These are phyloP conservation scores for Gambelia wislizenii DNA, from an alignment of 2,797 vertebrate species.

Conservation along the genomic window DNA sequence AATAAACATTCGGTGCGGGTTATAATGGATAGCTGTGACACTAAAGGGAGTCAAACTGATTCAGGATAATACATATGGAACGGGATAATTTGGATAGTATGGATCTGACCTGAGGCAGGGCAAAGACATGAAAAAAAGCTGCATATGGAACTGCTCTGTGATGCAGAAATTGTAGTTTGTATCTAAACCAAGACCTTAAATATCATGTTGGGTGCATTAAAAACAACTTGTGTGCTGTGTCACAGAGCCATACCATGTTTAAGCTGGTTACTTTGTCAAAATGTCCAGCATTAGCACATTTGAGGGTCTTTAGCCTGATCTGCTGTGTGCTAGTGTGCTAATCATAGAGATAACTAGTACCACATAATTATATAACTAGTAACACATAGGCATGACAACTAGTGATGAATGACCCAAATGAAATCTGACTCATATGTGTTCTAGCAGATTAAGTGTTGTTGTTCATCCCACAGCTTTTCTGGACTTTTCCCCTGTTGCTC, in stretches of 20 bases:
- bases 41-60: too few relatives aligned
- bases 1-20: too few relatives aligned
- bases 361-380: too few relatives aligned
- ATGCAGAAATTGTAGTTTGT: neutral
- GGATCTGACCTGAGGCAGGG: neutral
- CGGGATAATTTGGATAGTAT: too few relatives aligned
- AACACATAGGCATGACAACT: neutral
- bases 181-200: slow-evolving; percentile 21
- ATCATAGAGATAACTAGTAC: neutral
- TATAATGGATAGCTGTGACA: too few relatives aligned
- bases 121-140: neutral
- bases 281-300: neutral
- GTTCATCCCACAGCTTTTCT: too few relatives aligned
- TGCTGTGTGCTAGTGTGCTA: neutral
- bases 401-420: too few relatives aligned
- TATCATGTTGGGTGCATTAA: neutral
- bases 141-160: neutral
- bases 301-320: neutral
- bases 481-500: too few relatives aligned
- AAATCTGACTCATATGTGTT: too few relatives aligned
- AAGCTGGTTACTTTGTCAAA: neutral
- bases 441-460: too few relatives aligned
- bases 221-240: neutral
- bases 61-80: too few relatives aligned
- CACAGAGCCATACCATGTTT: neutral